Evolutionary conservation across 1,140 invertebrate genomes (phyloP), one percentile per base, ranked within the genome.

Genomic region (Psix sp.): DNA sequence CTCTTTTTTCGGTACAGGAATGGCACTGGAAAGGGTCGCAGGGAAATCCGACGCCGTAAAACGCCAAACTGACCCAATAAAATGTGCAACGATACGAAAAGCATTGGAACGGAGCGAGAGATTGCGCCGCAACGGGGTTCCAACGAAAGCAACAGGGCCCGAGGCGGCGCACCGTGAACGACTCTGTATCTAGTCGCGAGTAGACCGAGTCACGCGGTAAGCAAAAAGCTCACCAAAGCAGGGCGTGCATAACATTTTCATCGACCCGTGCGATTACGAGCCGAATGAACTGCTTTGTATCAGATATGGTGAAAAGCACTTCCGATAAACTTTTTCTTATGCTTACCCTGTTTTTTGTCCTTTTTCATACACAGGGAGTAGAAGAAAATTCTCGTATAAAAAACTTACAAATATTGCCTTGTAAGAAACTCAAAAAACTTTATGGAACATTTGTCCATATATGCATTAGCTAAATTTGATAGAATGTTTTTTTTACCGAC

Each of bases 21-120:
- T 59, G 45, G 29, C 52, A 45, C 57, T 59, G 15, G 56, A 38
- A 52, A 33, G 54, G 65, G 48, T 45, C 66, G 56, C 56, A 48
- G 33, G 51, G 43, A 72, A 72, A 63, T 72, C 45, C 45, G 43
- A 65, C 43, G 45, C 59, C 68, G 52, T 65, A 45, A 65, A 70
- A 57, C 36, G 59, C 43, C 51, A 51, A 72, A 72, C 51, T 72
- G 68, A 63, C 45, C 67, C 59, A 72, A 63, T 63, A 72, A 72
- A 56, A 72, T 63, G 57, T 45, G 45, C 29, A 36, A 39, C 67
- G 57, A 62, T 59, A 52, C 42, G 56, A 42, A 57, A 49, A 46
- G 59, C 67, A 51, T 52, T 72, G 54, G 42, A 66, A 35, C 36
- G 35, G 18, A 48, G 49, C 26, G 57, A 42, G 42, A 51, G 5